phyloP scores from a whole-genome alignment of 2,797 vertebrate species.

The Phoebastria nigripes region DNA sequence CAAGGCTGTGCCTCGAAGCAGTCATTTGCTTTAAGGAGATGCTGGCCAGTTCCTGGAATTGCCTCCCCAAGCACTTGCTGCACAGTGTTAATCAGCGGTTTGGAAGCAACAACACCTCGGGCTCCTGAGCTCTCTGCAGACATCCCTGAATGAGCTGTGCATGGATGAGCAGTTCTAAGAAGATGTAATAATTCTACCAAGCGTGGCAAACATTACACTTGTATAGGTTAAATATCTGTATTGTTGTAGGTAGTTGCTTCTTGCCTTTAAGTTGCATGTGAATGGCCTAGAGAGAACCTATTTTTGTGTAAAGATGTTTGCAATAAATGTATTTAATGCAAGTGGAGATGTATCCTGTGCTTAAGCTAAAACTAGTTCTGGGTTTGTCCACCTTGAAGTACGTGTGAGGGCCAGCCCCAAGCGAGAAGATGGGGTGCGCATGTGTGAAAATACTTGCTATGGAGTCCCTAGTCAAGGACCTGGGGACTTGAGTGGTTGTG shows the following conservation, averaged over 20 bases:
- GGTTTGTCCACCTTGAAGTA: neutral
- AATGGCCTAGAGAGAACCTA: constrained; percentile 80
- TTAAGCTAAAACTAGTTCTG: neutral
- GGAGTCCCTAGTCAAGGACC: neutral
- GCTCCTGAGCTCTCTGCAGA: constrained; percentile 76
- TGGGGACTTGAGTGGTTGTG: rapidly evolving
- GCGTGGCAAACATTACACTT: neutral
- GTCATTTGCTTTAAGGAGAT: constrained; percentile 85
- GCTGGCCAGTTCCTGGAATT: constrained; percentile 86
- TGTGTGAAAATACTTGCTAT: rapidly evolving
- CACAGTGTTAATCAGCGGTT: constrained; percentile 87
- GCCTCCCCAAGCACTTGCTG: constrained; percentile 91
- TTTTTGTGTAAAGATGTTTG: constrained; percentile 78
- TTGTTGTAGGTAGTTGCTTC: constrained; percentile 52
- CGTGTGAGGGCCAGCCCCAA: neutral
- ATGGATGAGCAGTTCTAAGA: neutral
- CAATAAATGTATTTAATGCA: constrained; percentile 76
- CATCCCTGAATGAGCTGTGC: neutral
- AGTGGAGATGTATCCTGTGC: neutral
- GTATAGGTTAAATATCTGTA: neutral
- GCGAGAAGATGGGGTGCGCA: rapidly evolving
- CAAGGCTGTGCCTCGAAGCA: constrained; percentile 88
- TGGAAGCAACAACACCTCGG: constrained; percentile 85
- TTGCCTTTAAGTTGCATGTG: constrained; percentile 73
- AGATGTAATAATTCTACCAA: neutral